These are phyloP conservation scores for Calameuta idolon DNA, from an alignment of 2,888 invertebrate genomes.

Conservation along the genomic window DNA sequence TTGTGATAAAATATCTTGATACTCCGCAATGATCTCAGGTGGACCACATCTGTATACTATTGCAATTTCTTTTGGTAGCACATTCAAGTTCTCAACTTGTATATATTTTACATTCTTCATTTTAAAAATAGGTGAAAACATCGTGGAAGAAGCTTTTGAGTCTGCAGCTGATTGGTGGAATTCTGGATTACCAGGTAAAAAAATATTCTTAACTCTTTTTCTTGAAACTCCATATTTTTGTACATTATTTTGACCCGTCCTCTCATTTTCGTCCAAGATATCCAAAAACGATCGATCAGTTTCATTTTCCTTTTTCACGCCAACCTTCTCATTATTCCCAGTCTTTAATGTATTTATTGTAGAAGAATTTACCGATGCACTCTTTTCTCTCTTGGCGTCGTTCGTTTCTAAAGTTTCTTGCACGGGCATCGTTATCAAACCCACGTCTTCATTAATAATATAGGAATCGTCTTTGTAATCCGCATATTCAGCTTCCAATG, in stretches of 20 bases:
- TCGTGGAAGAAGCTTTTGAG: neutral
- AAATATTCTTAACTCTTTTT: neutral
- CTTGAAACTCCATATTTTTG: neutral
- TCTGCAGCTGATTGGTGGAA: neutral
- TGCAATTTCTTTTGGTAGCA: constrained; percentile 29
- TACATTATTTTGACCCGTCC: neutral
- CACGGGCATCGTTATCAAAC: neutral
- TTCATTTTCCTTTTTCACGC: neutral
- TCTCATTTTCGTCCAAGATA: neutral
- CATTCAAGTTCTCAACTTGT: neutral
- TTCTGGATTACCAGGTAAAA: neutral
- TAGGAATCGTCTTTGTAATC: neutral
- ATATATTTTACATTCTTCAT: constrained; percentile 19
- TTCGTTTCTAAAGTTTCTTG: neutral
- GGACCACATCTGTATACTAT: constrained; percentile 33
- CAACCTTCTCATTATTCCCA: neutral
- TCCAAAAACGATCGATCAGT: neutral
- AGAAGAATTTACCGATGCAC: neutral
- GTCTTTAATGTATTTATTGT: neutral
- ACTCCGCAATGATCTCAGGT: constrained; percentile 24
- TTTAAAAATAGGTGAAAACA: constrained; percentile 12
- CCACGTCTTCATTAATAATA: neutral
- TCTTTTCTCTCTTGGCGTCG: neutral
- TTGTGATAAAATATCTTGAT: neutral
- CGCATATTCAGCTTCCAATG: neutral